phyloP scores from a whole-genome alignment of 92 coral and sea anemone genomes.

The Pocillopora grandis region DNA sequence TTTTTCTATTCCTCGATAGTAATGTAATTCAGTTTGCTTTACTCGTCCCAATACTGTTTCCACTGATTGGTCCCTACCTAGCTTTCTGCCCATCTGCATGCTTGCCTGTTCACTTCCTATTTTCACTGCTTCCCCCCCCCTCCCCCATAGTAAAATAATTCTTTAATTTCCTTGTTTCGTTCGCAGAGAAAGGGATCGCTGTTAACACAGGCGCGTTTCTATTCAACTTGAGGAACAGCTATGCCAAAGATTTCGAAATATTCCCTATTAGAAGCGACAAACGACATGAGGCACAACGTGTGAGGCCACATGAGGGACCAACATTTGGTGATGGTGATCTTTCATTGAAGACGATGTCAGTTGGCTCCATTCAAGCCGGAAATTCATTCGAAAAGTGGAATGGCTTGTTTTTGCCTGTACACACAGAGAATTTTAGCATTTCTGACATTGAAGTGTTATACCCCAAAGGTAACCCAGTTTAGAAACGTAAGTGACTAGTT shows the following conservation, averaged over 20 bases:
- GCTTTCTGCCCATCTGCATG: no score
- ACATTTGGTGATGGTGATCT: constrained; percentile 30
- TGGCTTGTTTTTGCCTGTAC: background rate
- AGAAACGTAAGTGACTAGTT: background rate
- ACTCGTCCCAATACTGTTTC: no score
- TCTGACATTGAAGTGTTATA: constrained; percentile 34
- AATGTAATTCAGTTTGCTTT: no score
- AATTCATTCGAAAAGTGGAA: background rate
- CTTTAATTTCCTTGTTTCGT: background rate
- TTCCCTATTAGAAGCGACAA: constrained; percentile 1
- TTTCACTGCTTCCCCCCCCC: no score
- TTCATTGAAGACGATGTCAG: constrained; percentile 7
- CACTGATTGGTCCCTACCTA: no score
- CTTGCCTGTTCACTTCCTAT: no score
- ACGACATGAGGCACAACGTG: constrained; percentile 6
- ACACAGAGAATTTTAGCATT: background rate
- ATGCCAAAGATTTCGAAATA: background rate
- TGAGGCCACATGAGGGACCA: constrained; percentile 6
- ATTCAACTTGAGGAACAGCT: background rate
- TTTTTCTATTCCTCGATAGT: no score
- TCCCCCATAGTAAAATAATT: no score
- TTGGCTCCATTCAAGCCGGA: background rate
- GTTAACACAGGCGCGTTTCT: background rate
- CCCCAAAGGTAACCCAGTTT: constrained; percentile 1
- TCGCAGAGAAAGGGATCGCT: background rate